A percentile compares a stretch with the other conserved stretches of the same genome.
These are phyloP conservation scores for Blastobasis lacticolella DNA, from an alignment of 2,888 invertebrate genomes.

Conservation along the genomic window DNA sequence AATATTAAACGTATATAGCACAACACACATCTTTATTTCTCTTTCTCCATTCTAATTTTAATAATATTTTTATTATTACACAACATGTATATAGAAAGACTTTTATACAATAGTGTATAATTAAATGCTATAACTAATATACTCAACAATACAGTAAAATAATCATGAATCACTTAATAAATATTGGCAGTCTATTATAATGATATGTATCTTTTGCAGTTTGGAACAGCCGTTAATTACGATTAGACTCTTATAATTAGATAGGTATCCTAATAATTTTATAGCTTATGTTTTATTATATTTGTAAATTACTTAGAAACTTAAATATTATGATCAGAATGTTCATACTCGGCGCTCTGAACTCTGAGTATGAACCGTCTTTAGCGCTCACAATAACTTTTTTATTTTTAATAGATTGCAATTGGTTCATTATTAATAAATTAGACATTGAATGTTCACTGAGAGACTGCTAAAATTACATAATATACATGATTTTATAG, in stretches of 20 bases:
- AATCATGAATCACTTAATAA: conserved; percentile 62
- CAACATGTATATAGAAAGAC: conserved; percentile 75
- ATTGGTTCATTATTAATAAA: too few species aligned
- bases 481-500: too few species aligned
- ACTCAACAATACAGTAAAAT: conserved; percentile 70
- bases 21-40: conserved; percentile 69
- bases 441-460: too few species aligned
- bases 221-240: conserved; percentile 65
- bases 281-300: too few species aligned
- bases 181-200: conserved; percentile 71
- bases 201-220: conserved; percentile 73
- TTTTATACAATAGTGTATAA: conserved; percentile 74
- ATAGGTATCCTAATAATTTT: not conserved
- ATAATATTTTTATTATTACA: conserved; percentile 67
- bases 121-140: conserved; percentile 61
- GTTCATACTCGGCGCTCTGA: too few species aligned
- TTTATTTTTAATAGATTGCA: too few species aligned
- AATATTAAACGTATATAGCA: conserved; percentile 25
- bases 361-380: too few species aligned
- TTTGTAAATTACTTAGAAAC: too few species aligned
- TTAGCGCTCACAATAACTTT: too few species aligned
- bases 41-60: conserved; percentile 45
- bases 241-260: conserved; percentile 20
- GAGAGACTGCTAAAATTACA: too few species aligned
- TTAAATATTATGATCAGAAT: too few species aligned